Evolutionary conservation across 2,113 vertebrate species (phyloP).

Genomic region (Antechinus flavipes): DNA sequence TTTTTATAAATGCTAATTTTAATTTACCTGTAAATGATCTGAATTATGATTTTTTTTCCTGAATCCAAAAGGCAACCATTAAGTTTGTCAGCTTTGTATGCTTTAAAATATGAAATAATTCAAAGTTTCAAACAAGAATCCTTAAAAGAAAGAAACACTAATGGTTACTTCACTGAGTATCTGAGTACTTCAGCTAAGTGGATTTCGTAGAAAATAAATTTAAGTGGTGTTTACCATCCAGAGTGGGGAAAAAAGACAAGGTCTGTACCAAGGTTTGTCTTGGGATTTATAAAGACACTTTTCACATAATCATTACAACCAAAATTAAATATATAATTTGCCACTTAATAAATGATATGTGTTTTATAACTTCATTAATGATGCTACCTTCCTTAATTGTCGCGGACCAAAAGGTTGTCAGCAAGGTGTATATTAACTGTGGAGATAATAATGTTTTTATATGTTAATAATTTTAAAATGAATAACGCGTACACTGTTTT

Average conservation of each 20-base stretch:
- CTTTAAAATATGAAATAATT: slow-evolving; percentile 53
- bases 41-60: slow-evolving; percentile 33
- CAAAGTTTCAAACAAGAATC: slow-evolving; percentile 49
- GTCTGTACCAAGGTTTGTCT: slow-evolving; percentile 72
- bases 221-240: slow-evolving; percentile 45
- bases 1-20: slow-evolving; percentile 43
- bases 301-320: slow-evolving; percentile 74
- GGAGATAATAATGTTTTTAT: slow-evolving; percentile 87
- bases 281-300: slow-evolving; percentile 54
- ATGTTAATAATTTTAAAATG: slow-evolving; percentile 86
- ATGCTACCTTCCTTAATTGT: slow-evolving; percentile 82
- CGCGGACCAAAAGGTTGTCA: slow-evolving; percentile 82
- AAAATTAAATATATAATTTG: slow-evolving; percentile 83
- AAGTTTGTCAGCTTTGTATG: slow-evolving; percentile 26
- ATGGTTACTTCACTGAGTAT: slow-evolving; percentile 43
- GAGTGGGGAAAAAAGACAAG: slow-evolving; percentile 36
- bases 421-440: slow-evolving; percentile 82
- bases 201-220: slow-evolving; percentile 55
- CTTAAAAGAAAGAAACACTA: slow-evolving; percentile 21
- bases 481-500: slow-evolving; percentile 82
- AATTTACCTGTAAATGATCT: slow-evolving; percentile 5
- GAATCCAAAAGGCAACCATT: not conserved
- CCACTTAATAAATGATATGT: slow-evolving; percentile 82
- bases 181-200: slow-evolving; percentile 63
- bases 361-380: slow-evolving; percentile 82